These are phyloP conservation scores for Phymatocera aterrima DNA, from an alignment of 2,888 invertebrate genomes.

Conservation along the genomic window DNA sequence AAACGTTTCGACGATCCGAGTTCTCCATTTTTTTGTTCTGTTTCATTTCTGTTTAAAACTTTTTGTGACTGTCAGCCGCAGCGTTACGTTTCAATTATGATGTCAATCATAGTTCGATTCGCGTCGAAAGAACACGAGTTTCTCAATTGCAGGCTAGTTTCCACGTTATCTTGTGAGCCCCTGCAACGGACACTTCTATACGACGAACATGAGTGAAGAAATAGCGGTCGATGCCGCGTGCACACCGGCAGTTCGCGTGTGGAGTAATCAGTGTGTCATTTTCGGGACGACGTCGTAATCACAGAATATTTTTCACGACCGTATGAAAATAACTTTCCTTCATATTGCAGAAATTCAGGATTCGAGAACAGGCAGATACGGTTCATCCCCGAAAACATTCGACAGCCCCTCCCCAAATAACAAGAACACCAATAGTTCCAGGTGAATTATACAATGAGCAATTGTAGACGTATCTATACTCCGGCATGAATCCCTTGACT, in stretches of 20 bases:
- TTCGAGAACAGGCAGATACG: conserved; percentile 60
- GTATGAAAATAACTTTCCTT: not conserved
- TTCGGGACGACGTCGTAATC: too few species aligned
- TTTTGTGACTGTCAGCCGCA: not conserved
- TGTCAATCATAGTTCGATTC: too few species aligned
- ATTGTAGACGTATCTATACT: not conserved
- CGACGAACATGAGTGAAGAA: too few species aligned
- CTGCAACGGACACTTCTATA: too few species aligned
- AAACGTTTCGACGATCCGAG: not conserved
- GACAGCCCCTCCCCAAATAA: conserved; percentile 55
- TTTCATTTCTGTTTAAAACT: not conserved
- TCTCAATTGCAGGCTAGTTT: too few species aligned
- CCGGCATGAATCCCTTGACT: not conserved
- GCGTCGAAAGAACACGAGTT: too few species aligned
- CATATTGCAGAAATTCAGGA: conserved; percentile 62
- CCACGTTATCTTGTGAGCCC: too few species aligned
- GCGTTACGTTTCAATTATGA: not conserved
- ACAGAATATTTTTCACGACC: too few species aligned
- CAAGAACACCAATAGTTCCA: conserved; percentile 53
- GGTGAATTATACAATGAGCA: not conserved
- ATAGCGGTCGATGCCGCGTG: too few species aligned
- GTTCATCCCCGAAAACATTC: conserved; percentile 56
- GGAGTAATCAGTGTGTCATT: too few species aligned
- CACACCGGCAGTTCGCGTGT: too few species aligned
- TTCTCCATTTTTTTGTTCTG: not conserved